Conservation (phyloP, 1,140 invertebrate species). For the Pseudachorutes palmiensis region DNA sequence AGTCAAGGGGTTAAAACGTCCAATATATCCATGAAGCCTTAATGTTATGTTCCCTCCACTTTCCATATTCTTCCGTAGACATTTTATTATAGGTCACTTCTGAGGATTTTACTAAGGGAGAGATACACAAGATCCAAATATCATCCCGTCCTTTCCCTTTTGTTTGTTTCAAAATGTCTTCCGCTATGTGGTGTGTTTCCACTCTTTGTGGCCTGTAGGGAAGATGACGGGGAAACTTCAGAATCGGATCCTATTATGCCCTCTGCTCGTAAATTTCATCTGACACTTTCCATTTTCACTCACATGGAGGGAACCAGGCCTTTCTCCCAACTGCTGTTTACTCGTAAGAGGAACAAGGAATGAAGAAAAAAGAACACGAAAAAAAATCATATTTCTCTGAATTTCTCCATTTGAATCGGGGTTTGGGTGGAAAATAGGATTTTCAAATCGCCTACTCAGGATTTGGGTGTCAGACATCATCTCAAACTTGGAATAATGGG, state of each 20-base stretch:
- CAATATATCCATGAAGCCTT: neutral
- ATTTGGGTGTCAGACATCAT: conserved; percentile 1
- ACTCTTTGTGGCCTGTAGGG: no score
- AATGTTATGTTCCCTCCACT: neutral
- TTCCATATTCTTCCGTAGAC: neutral
- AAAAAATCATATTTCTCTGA: neutral
- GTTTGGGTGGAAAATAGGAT: neutral
- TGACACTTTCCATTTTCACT: conserved; percentile 10
- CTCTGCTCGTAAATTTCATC: neutral
- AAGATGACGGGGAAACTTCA: neutral
- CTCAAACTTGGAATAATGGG: neutral
- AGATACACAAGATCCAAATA: neutral
- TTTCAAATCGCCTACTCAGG: neutral
- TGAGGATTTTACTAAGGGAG: neutral
- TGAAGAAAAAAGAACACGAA: neutral
- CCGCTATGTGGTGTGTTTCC: neutral
- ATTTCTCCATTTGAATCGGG: neutral
- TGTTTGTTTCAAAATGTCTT: neutral
- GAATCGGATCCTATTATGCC: conserved; percentile 10
- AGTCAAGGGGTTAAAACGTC: neutral
- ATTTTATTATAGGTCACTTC: conserved; percentile 12
- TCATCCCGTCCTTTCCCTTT: neutral
- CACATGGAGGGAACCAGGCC: neutral
- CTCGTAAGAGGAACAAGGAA: neutral
- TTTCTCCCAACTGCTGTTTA: neutral